Conservation (phyloP, 2,888 invertebrate genomes). For the Nephrotoma flavescens region DNA sequence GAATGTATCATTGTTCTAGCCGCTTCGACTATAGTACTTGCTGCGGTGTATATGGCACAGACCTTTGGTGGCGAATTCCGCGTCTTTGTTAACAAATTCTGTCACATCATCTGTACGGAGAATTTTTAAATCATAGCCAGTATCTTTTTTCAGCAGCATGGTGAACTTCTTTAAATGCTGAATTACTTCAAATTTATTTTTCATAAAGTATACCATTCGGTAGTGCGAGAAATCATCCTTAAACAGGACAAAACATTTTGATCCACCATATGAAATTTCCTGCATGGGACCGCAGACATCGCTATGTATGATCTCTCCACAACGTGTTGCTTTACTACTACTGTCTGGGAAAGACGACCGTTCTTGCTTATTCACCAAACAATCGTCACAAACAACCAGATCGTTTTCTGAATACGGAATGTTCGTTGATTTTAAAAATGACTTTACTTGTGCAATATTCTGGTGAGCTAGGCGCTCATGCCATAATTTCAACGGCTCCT, state of each 20-base stretch:
- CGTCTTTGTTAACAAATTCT: constrained; percentile 8
- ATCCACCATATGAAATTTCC: constrained; percentile 12
- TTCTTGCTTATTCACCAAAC: constrained; percentile 10
- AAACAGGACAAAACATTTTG: constrained; percentile 15
- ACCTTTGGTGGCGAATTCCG: constrained; percentile 10
- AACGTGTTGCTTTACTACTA: constrained; percentile 6
- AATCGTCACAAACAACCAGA: constrained; percentile 11
- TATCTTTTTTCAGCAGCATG: background rate
- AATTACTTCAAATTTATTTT: constrained; percentile 12
- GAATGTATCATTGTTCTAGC: constrained; percentile 12
- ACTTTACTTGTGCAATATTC: constrained; percentile 8
- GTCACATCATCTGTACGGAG: background rate
- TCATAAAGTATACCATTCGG: constrained; percentile 13
- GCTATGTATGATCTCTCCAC: constrained; percentile 13
- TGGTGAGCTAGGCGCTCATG: constrained; percentile 11
- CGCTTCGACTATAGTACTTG: constrained; percentile 3
- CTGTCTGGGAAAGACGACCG: constrained; percentile 8
- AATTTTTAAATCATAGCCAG: constrained; percentile 4
- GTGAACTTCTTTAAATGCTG: constrained; percentile 8
- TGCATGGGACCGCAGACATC: constrained; percentile 14
- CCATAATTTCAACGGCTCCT: constrained; percentile 7
- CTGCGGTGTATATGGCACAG: constrained; percentile 13
- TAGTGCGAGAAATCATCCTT: constrained; percentile 14
- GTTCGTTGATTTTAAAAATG: constrained; percentile 8
- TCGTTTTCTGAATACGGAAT: background rate